phyloP scores from a whole-genome alignment of 2,888 invertebrate species.

The Acrobeloides nanus region DNA sequence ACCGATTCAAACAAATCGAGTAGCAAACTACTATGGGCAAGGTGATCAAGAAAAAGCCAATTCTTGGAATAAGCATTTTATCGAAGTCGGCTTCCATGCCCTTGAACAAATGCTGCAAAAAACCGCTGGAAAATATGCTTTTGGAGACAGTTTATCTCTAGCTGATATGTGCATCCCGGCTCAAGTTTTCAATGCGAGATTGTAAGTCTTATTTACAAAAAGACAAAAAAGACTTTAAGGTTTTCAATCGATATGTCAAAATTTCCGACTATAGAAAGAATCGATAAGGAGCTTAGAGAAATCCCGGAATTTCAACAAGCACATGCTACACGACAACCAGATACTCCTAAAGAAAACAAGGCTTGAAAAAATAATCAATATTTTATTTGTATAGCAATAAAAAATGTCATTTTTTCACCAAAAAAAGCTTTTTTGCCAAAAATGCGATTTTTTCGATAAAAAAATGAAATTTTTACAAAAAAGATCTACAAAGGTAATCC shows the following conservation, averaged over 20 bases:
- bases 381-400: too few relatives aligned
- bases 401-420: too few relatives aligned
- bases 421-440: too few relatives aligned
- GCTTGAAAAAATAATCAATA: too few relatives aligned
- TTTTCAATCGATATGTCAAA: slow-evolving; percentile 83
- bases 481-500: too few relatives aligned
- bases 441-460: too few relatives aligned
- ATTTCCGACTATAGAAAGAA: slow-evolving; percentile 78
- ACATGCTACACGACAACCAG: slow-evolving; percentile 83
- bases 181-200: slow-evolving; percentile 89
- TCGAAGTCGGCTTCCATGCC: slow-evolving; percentile 10
- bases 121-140: slow-evolving; percentile 51
- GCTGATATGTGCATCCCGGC: slow-evolving; percentile 92
- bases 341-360: slow-evolving; percentile 82
- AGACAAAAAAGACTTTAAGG: too few relatives aligned
- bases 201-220: too few relatives aligned
- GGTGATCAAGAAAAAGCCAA: slow-evolving; percentile 6
- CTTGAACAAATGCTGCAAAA: slow-evolving; percentile 13
- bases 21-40: slow-evolving; percentile 5
- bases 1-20: slow-evolving; percentile 13
- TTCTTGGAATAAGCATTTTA: slow-evolving; percentile 8
- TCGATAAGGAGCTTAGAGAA: slow-evolving; percentile 75
- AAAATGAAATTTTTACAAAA: too few relatives aligned
- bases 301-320: slow-evolving; percentile 84
- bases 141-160: slow-evolving; percentile 82